Base-by-base conservation (phyloP, 2,797 vertebrate genomes). In the Sebastiscus albofasciatus region DNA sequence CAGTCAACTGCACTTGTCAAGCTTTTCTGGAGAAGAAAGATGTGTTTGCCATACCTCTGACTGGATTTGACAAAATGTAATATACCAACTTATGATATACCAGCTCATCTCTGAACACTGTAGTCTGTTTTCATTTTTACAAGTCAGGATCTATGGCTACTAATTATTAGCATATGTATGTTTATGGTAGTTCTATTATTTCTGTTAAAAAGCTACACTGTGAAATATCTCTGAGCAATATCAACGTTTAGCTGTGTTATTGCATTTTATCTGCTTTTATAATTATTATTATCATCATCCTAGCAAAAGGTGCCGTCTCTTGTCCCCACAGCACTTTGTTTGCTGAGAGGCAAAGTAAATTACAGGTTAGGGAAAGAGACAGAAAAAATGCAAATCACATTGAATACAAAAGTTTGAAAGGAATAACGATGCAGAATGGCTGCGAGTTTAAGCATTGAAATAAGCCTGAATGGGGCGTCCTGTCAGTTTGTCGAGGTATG, bases 401-500 rank as follows among this genome's bases (percentile, higher is more conserved):
- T 36, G 56, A 70, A 76, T 62, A 26, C 7, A 72, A 87, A 87
- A 67, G 79, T 46, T 85, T 33, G 61, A 71, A 52, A 73, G 33
- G 60, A 73, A 67, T 79, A 73, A 76, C 24, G 66, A 79, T 55
- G 67, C 55, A 59, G 68, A 65, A 39, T 58, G 52, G 82, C 67
- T 76, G 73, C 24, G 62, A 75, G 59, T 70, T 70, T n/a, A 65
- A 78, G 70, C 52, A 76, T 60, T 70, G 39, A 77, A 82, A 83
- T 67, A 20, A 81, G 72, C 58, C 75, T 80, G 81, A 85, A 83
- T 69, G 65, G 75, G 76, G 62, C 54, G 1, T 64, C 55, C 65
- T 91, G 90, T 86, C 79, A 82, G 84, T 77, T 80, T 54, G 66
- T 77, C 46, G 86, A 79, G 84, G 70, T 84, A 80, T 29, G 74